Evolutionary conservation across 1,140 invertebrate genomes (phyloP).

Genomic region (Lithobius niger): DNA sequence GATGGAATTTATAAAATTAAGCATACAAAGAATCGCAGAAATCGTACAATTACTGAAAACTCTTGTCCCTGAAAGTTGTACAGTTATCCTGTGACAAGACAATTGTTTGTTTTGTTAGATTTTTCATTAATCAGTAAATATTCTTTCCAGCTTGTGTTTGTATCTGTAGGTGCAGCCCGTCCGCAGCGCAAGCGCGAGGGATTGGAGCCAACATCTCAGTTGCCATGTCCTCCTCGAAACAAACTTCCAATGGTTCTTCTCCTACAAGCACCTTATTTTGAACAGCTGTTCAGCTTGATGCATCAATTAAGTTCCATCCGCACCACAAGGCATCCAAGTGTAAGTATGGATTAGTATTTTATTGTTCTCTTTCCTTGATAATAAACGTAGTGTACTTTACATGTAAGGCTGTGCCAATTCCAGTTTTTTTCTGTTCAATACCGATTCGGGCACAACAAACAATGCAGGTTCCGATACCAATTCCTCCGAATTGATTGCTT

Average conservation of each 20-base stretch:
- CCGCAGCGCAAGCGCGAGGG: slow-evolving; percentile 46
- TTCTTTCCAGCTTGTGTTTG: slow-evolving; percentile 58
- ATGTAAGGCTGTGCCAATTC: too few species aligned
- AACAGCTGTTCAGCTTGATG: slow-evolving; percentile 77
- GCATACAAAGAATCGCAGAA: too few species aligned
- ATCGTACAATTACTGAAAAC: too few species aligned
- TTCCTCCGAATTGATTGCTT: neutral
- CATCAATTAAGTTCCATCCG: slow-evolving; percentile 60
- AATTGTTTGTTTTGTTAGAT: neutral
- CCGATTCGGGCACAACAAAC: neutral
- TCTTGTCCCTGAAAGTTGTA: too few species aligned
- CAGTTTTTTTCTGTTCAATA: neutral
- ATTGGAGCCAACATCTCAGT: slow-evolving; percentile 55
- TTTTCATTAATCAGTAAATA: slow-evolving; percentile 12
- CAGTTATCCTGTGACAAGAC: neutral
- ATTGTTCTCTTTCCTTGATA: neutral
- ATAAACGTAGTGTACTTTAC: too few species aligned
- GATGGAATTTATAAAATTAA: too few species aligned
- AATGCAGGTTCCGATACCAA: neutral
- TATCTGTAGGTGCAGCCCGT: slow-evolving; percentile 67
- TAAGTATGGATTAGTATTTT: slow-evolving; percentile 27
- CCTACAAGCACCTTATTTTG: slow-evolving; percentile 71
- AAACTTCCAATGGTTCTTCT: slow-evolving; percentile 70
- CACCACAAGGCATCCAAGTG: slow-evolving; percentile 49
- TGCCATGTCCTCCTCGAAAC: slow-evolving; percentile 63